phyloP scores from a whole-genome alignment of 1,140 invertebrate genomes.

The Drosophila willistoni region DNA sequence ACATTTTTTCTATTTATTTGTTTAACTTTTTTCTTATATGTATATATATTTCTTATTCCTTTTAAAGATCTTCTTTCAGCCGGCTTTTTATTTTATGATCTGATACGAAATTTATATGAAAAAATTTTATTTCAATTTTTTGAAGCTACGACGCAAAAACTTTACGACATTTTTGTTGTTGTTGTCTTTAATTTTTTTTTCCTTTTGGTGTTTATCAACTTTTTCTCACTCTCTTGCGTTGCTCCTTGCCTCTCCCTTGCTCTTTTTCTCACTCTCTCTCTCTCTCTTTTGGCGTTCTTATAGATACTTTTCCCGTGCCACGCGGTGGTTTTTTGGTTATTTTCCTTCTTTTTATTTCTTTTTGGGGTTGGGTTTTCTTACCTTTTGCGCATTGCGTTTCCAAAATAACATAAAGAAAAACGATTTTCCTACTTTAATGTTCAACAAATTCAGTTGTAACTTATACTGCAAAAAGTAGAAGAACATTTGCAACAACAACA shows the following conservation, averaged over 20 bases:
- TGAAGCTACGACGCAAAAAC: conserved; percentile 73
- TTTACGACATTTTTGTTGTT: conserved; percentile 63
- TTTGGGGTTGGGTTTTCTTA: conserved; percentile 42
- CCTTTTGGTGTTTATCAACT: conserved; percentile 15
- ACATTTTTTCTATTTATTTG: conserved; percentile 65
- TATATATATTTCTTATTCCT: conserved; percentile 8
- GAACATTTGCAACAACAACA: conserved; percentile 36
- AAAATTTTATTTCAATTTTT: conserved; percentile 26
- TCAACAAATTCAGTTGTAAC: not conserved
- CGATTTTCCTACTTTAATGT: conserved; percentile 1
- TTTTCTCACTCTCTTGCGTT: conserved; percentile 8
- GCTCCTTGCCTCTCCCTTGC: conserved; percentile 25
- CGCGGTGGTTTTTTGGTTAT: conserved; percentile 54
- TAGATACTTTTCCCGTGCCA: conserved; percentile 67
- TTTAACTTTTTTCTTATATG: conserved; percentile 19
- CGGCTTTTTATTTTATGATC: conserved; percentile 34
- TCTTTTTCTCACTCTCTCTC: conserved; percentile 22
- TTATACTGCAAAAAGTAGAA: not conserved
- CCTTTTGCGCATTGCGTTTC: conserved; percentile 75
- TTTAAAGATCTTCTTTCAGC: not conserved
- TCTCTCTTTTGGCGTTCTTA: conserved; percentile 55
- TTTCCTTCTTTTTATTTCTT: conserved; percentile 16
- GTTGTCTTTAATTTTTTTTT: not conserved
- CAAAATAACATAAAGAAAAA: conserved; percentile 6
- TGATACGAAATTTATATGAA: conserved; percentile 8